Conservation (phyloP, 2,888 invertebrate species). For the Synergus gifuensis region DNA sequence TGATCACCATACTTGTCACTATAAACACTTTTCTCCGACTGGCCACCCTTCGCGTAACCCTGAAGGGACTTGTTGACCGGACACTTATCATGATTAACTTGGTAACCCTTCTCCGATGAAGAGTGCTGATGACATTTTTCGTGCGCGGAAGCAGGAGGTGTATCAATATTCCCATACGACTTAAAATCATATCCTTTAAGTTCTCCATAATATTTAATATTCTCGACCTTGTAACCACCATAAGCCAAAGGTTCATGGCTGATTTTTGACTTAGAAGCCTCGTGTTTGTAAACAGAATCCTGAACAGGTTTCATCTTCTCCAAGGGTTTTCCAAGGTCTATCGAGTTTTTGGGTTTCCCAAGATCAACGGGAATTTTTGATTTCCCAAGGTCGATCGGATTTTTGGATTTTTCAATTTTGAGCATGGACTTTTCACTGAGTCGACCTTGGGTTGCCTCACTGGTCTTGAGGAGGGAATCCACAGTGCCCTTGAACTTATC, state of each 20-base stretch:
- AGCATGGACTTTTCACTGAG: conserved; percentile 67
- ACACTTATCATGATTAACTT: conserved; percentile 62
- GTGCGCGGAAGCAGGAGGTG: conserved; percentile 61
- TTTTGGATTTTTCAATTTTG: conserved; percentile 62
- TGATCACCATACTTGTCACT: conserved; percentile 69
- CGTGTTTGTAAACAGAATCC: conserved; percentile 63
- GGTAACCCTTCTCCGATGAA: conserved; percentile 57
- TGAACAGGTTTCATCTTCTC: conserved; percentile 69
- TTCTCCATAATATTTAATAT: conserved; percentile 73
- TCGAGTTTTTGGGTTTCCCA: conserved; percentile 54
- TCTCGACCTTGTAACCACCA: conserved; percentile 71
- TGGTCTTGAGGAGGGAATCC: conserved; percentile 66
- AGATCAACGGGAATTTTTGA: conserved; percentile 30
- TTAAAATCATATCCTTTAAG: conserved; percentile 73
- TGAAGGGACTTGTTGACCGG: conserved; percentile 60
- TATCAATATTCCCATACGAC: conserved; percentile 72
- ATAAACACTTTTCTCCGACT: conserved; percentile 63
- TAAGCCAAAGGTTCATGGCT: conserved; percentile 59
- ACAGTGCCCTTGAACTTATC: conserved; percentile 66
- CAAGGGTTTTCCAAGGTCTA: conserved; percentile 55
- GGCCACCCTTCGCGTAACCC: conserved; percentile 63
- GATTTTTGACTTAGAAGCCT: conserved; percentile 52
- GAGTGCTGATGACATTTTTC: conserved; percentile 70
- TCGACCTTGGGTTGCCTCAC: conserved; percentile 67
- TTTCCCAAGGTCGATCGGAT: conserved; percentile 52